A percentile compares a stretch with the other conserved stretches of the same genome.
phyloP scores from a whole-genome alignment of 2,113 vertebrate species.

The Phrynosoma blainvillii region DNA sequence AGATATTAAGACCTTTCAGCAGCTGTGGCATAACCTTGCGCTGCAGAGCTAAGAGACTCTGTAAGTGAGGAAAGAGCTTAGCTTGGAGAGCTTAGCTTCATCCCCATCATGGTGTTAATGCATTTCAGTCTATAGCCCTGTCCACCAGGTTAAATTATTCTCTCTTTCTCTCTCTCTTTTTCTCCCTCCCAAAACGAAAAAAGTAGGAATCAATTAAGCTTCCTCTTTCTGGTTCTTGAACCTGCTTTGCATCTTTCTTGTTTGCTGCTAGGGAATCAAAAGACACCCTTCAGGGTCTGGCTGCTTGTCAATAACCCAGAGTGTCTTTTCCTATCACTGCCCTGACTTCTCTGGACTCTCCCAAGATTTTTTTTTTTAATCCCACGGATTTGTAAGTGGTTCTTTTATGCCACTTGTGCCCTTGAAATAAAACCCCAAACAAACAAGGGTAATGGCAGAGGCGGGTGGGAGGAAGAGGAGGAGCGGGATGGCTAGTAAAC shows the following conservation, averaged over 20 bases:
- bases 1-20: not conserved
- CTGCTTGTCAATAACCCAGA: not conserved
- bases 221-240: not conserved
- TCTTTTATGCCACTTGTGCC: conserved; percentile 9
- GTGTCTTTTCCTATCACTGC: not conserved
- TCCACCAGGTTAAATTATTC: not conserved
- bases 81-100: not conserved
- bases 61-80: not conserved
- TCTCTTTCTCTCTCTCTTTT: not conserved
- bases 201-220: not conserved
- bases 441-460: not conserved
- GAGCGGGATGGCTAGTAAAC: not conserved
- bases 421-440: conserved; percentile 27
- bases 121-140: not conserved
- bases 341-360: not conserved
- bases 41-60: not conserved
- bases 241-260: not conserved
- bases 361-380: not conserved
- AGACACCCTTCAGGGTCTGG: not conserved
- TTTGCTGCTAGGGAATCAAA: not conserved
- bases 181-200: not conserved
- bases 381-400: conserved; percentile 4
- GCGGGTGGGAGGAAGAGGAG: no score
- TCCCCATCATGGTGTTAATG: not conserved
- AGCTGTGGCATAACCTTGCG: not conserved